Percentiles rank a stretch among this genome's conserved stretches.
These are phyloP conservation scores for Siniperca chuatsi DNA, from an alignment of 2,113 vertebrate genomes.

Conservation along the genomic window DNA sequence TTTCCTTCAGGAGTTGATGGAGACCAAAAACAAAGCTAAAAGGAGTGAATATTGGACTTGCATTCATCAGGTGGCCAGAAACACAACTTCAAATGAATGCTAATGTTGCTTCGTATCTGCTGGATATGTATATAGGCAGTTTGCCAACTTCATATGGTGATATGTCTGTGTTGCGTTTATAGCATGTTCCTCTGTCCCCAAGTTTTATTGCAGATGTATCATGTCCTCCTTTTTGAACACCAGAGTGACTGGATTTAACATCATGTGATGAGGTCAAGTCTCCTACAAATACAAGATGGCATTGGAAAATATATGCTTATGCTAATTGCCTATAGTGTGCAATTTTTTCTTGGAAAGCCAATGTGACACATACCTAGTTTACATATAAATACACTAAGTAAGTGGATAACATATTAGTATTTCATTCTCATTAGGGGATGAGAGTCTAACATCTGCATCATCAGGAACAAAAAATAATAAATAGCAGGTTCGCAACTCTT, in stretches of 20 bases:
- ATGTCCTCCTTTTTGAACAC: background rate
- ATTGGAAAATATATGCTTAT: background rate
- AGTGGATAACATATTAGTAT: background rate
- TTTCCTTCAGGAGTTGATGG: background rate
- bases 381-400: background rate
- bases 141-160: background rate
- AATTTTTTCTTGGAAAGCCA: conserved; percentile 19
- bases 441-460: background rate
- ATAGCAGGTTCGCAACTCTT: conserved; percentile 43
- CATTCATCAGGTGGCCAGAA: no score
- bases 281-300: background rate
- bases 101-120: background rate
- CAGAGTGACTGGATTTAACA: background rate
- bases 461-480: conserved; percentile 48
- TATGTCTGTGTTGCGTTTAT: background rate
- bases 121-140: background rate
- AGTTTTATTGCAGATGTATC: background rate
- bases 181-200: background rate
- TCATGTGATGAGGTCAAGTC: background rate
- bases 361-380: background rate
- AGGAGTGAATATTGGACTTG: no score
- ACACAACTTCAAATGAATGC: background rate
- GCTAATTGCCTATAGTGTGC: no score
- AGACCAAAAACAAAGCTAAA: background rate
- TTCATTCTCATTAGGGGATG: conserved; percentile 1